Evolutionary conservation across 2,113 vertebrate species (phyloP).

Genomic region (Hippocampus comes): DNA sequence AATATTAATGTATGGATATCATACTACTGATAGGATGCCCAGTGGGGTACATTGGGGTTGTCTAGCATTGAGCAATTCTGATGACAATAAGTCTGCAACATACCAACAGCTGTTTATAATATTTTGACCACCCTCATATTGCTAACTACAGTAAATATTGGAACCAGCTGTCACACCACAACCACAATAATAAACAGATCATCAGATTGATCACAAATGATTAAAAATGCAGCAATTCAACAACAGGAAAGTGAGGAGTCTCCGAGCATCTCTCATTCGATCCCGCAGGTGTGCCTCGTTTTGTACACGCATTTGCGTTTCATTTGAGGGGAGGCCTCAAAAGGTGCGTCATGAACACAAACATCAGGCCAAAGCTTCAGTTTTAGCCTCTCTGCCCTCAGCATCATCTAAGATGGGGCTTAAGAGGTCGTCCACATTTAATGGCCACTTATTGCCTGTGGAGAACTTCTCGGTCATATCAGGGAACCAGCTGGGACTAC

Average conservation of each 20-base stretch:
- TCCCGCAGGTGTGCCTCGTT: background rate
- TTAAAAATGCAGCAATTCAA: background rate
- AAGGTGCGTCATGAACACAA: slow-evolving; percentile 51
- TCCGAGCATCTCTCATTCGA: background rate
- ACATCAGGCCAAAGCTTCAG: slow-evolving; percentile 44
- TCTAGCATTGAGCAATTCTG: background rate
- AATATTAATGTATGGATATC: slow-evolving; percentile 2
- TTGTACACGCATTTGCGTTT: slow-evolving; percentile 78
- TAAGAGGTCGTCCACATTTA: slow-evolving; percentile 72
- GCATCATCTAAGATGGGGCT: slow-evolving; percentile 64
- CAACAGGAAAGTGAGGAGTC: background rate
- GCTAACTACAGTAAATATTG: background rate
- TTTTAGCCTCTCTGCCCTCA: slow-evolving; percentile 54
- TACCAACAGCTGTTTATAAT: background rate
- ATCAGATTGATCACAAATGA: background rate
- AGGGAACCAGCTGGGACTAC: slow-evolving; percentile 62
- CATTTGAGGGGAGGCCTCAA: slow-evolving; percentile 68
- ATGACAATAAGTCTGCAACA: background rate
- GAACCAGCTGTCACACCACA: background rate
- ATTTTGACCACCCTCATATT: background rate
- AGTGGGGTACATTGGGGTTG: background rate
- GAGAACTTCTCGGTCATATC: slow-evolving; percentile 55
- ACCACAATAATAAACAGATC: background rate
- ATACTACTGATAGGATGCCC: background rate
- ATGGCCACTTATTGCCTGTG: slow-evolving; percentile 72